These are phyloP conservation scores for Plecturocebus donacophilus DNA, from an alignment of 2,113 vertebrate species.

Conservation along the genomic window DNA sequence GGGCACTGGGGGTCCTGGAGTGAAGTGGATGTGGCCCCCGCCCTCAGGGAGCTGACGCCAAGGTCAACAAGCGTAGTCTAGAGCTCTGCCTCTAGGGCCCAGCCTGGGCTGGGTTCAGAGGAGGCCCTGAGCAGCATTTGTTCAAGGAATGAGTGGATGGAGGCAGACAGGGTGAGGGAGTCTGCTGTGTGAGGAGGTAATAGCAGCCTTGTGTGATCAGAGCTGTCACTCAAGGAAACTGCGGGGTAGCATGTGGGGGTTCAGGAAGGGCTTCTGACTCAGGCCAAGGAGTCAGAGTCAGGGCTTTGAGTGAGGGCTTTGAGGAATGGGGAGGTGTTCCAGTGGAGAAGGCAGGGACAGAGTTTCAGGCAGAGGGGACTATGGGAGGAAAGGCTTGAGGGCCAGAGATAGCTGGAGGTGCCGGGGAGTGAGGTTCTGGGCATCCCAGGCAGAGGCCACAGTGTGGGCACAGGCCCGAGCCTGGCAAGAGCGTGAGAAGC, in stretches of 20 bases:
- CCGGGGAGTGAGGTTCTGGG: neutral
- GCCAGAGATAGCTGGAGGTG: neutral
- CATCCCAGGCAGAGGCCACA: neutral
- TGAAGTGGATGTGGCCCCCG: neutral
- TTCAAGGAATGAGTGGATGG: neutral
- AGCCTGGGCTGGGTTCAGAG: neutral
- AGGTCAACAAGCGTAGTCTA: neutral
- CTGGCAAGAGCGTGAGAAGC: neutral
- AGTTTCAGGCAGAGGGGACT: neutral
- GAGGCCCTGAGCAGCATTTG: neutral
- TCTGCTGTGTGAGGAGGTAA: neutral
- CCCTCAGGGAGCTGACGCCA: neutral
- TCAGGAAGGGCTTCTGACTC: neutral
- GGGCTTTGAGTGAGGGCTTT: neutral
- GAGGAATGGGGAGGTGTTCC: neutral
- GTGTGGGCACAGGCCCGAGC: accelerated
- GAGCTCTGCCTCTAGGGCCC: neutral
- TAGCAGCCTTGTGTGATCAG: no score
- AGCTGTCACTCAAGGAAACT: neutral
- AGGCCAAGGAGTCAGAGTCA: neutral
- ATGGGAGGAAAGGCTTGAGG: neutral
- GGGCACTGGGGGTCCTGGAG: neutral
- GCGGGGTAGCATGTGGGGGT: neutral
- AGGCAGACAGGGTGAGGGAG: neutral
- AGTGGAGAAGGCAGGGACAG: neutral